These are phyloP conservation scores for Pandemis heparana DNA, from an alignment of 2,888 invertebrate genomes.

Conservation along the genomic window DNA sequence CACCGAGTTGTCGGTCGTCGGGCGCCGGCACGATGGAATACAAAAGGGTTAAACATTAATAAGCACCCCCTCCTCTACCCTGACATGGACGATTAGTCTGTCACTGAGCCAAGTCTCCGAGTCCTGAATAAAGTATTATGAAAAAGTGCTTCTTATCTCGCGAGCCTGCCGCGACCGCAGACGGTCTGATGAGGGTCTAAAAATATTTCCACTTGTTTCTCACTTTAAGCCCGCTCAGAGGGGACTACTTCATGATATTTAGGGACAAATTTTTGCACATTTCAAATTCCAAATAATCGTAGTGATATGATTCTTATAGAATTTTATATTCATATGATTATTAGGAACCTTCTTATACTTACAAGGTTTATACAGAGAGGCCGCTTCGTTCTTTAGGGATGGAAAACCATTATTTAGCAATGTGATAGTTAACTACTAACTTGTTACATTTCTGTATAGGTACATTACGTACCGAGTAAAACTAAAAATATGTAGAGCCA, in stretches of 20 bases:
- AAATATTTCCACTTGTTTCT: constrained; percentile 56
- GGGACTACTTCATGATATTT: constrained; percentile 35
- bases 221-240: constrained; percentile 42
- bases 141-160: constrained; percentile 83
- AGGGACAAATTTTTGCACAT: background rate
- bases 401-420: too few relatives aligned
- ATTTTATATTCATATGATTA: too few relatives aligned
- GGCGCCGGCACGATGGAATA: constrained; percentile 59
- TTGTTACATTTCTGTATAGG: too few relatives aligned
- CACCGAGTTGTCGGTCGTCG: constrained; percentile 72
- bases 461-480: too few relatives aligned
- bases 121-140: constrained; percentile 83
- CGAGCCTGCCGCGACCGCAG: constrained; percentile 61
- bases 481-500: background rate
- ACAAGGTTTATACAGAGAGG: background rate
- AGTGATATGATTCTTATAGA: too few relatives aligned
- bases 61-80: constrained; percentile 76
- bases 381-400: background rate
- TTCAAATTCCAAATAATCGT: background rate
- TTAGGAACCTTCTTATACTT: background rate
- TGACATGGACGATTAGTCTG: constrained; percentile 82
- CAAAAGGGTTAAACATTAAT: constrained; percentile 83
- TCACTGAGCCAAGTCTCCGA: constrained; percentile 78
- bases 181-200: constrained; percentile 78
- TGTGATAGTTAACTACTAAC: too few relatives aligned